Percentiles rank a stretch among this genome's conserved stretches.
These are phyloP conservation scores for Naso thynnoides DNA, from an alignment of 2,797 vertebrate genomes.

Conservation along the genomic window DNA sequence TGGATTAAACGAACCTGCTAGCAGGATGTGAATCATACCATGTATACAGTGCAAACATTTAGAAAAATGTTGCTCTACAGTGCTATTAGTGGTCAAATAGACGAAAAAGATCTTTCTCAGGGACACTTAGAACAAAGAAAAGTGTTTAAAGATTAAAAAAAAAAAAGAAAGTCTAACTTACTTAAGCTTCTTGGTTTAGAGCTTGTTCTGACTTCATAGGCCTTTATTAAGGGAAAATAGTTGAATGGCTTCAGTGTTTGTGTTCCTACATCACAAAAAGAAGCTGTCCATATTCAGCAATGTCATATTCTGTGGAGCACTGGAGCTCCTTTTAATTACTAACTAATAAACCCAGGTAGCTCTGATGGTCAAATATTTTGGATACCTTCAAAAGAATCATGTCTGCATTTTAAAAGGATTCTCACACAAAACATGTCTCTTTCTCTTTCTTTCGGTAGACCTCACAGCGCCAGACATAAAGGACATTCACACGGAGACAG, in stretches of 20 bases:
- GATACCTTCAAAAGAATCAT: neutral
- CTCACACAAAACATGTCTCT: neutral
- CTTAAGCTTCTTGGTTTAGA: neutral
- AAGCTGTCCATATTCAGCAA: constrained; percentile 3
- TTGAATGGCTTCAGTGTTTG: neutral
- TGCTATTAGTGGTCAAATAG: neutral
- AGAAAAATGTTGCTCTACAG: neutral
- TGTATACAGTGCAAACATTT: neutral
- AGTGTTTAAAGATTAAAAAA: neutral
- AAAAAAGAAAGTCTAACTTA: too few species aligned
- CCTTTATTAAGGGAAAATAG: too few species aligned
- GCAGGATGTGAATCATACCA: neutral
- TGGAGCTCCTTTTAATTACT: neutral
- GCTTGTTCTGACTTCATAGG: neutral
- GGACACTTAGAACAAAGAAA: neutral
- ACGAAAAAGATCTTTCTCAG: neutral
- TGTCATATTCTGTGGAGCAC: too few species aligned
- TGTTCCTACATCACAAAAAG: too few species aligned
- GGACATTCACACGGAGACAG: neutral
- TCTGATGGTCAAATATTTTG: neutral
- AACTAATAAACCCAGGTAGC: neutral
- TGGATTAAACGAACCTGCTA: neutral
- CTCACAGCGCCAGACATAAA: neutral
- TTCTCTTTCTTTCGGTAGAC: neutral
- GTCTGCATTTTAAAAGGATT: neutral